Evolutionary conservation across 2,888 invertebrate species (phyloP).

Genomic region (Orchesellides sinensis): DNA sequence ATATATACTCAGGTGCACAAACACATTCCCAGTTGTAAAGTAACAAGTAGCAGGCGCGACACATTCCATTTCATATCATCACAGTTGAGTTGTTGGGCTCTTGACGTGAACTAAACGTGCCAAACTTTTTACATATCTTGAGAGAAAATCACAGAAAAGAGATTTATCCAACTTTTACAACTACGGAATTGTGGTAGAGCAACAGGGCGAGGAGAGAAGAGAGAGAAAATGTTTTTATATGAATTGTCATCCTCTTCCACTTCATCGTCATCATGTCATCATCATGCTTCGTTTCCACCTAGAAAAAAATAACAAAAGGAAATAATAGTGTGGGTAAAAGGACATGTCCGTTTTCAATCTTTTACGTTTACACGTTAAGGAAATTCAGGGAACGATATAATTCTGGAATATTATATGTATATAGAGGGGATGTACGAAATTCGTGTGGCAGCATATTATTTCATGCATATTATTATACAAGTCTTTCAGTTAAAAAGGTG

Average conservation of each 20-base stretch:
- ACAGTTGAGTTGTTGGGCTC: conserved; percentile 15
- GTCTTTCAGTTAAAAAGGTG: too few species aligned
- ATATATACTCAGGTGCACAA: background rate
- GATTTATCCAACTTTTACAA: conserved; percentile 8
- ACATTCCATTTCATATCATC: background rate
- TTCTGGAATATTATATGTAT: too few species aligned
- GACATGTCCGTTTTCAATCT: background rate
- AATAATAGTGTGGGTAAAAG: background rate
- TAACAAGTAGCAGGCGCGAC: background rate
- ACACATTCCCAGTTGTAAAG: background rate
- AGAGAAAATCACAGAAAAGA: background rate
- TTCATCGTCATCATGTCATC: background rate
- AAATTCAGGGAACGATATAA: too few species aligned
- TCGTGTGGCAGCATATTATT: background rate
- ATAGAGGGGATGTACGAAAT: background rate
- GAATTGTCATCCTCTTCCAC: background rate
- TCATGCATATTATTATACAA: too few species aligned
- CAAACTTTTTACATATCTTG: conserved; percentile 8
- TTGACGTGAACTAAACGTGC: conserved; percentile 24
- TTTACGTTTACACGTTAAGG: too few species aligned
- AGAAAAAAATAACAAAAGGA: background rate
- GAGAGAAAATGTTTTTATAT: conserved; percentile 11
- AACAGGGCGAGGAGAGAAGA: too few species aligned
- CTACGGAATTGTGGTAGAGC: too few species aligned
- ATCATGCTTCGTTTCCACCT: background rate